Base-by-base conservation (phyloP, 1,140 invertebrate genomes). In the Drosophila lacertosa region DNA sequence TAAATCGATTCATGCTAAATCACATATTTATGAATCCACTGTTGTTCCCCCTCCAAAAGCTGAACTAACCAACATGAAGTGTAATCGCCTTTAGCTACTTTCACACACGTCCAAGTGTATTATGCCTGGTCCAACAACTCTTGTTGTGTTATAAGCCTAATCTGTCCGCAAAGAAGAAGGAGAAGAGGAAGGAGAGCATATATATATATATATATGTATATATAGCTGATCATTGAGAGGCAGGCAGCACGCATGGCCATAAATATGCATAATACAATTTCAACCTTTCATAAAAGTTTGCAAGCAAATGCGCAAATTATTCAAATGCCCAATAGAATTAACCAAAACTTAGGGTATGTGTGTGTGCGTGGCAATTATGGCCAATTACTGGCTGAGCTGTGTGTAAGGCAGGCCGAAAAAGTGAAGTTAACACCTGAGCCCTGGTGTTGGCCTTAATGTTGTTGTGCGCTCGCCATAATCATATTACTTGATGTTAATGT, bases 251-350 rank as follows among this genome's bases (percentile, higher is more conserved):
- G 48, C 54, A 53, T 35, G 66, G 55, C 74, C 74, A 86, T 88
- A 88, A 86, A 86, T 88, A 81, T 84, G 77, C 81, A 77, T 80
- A 86, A 84, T 88, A 71, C 70, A 82, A 75, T 82, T 84, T 88
- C 53, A 42, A 78, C 55, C 60, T 72, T 72, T 71, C 67, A 77
- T 77, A 77, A 89, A 88, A 88, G 78, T 88, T 88, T 78, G 83
- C 82, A 86, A 86, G 82, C 82, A 86, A 86, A 86, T 86, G 77
- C 53, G 63, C 60, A 88, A 59, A 88, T 88, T 88, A 88, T 86
- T 89, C 82, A 77, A 88, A 86, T 88, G 82, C 74, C 88, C 66
- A 39, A 58, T 35, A 81, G 67, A 77, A 77, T 88, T 88, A 88
- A 81, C 42, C 79, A 64, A 59, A 57, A 51, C 59, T 20, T 32